These are phyloP conservation scores for Biston stratarius DNA, from an alignment of 2,888 invertebrate genomes.

Conservation along the genomic window DNA sequence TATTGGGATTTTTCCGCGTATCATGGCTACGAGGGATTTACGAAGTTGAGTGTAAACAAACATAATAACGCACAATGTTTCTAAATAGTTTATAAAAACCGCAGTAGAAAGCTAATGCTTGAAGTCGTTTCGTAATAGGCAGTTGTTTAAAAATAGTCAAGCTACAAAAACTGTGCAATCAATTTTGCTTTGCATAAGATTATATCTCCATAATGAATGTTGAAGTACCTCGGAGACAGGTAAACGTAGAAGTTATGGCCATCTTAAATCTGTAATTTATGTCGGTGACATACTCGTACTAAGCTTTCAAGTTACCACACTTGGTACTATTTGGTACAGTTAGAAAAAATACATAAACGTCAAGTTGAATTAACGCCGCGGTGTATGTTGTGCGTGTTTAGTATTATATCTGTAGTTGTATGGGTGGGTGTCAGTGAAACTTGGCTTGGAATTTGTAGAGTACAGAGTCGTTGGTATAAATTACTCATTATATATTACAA, in stretches of 20 bases:
- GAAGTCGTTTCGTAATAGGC: slow-evolving; percentile 11
- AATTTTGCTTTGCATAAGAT: slow-evolving; percentile 35
- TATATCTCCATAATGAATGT: slow-evolving; percentile 22
- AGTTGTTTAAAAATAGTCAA: slow-evolving; percentile 9
- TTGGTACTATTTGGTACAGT: slow-evolving; percentile 26
- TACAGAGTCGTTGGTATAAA: neutral
- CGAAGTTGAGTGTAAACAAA: too few relatives aligned
- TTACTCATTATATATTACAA: too few relatives aligned
- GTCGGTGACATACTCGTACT: slow-evolving; percentile 30
- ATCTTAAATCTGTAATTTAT: slow-evolving; percentile 37
- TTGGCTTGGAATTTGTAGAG: neutral
- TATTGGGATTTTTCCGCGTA: too few relatives aligned
- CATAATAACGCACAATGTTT: too few relatives aligned
- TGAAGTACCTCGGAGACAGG: slow-evolving; percentile 24
- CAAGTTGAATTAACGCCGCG: slow-evolving; percentile 28
- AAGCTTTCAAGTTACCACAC: slow-evolving; percentile 29
- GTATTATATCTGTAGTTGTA: neutral
- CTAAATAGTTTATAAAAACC: too few relatives aligned
- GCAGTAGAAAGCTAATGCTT: slow-evolving; percentile 4
- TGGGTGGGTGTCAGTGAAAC: neutral
- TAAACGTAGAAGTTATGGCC: slow-evolving; percentile 29
- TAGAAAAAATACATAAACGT: slow-evolving; percentile 37
- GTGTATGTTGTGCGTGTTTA: slow-evolving; percentile 12
- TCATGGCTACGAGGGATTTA: too few relatives aligned
- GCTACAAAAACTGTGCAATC: slow-evolving; percentile 24